Base-by-base conservation (phyloP, 2,113 vertebrate species). In the Nansenia antarctica region DNA sequence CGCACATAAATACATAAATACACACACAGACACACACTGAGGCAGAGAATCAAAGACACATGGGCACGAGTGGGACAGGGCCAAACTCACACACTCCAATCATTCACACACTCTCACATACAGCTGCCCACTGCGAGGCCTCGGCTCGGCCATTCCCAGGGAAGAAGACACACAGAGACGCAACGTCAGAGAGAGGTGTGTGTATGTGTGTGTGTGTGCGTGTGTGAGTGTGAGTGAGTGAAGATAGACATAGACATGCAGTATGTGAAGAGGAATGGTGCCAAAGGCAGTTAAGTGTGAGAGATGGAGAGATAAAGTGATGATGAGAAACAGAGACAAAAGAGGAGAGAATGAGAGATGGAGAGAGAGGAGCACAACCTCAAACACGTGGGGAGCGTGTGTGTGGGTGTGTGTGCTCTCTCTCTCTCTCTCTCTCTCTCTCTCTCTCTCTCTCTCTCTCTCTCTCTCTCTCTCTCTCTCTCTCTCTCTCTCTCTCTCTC, bases 31-130 rank as follows among this genome's bases (percentile, higher is more conserved):
- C 0, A 8, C 59, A 76, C 65, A 73, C 60, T 5, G 62, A 76
- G 52, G 20, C 27, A 35, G 6, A 52, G 52, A 84, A 82, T 85
- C 70, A 84, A 71, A 86, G 67, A 85, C 83, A 84, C 34, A 74
- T 81, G 79, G 52, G 15, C 30, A 3, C 47, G 15, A 8, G 29
- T 31, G 18, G 35, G 29, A 27, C 29, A 24, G 6, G 26, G 22
- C 1, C 61, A 59, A 49, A 24, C 67, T 34, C 39, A 60, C 73
- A 64, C 59, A 32, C 45, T 72, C 14, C 37, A 63, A 45, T 32
- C 63, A 26, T 9, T 34, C 30, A 49, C 37, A 77, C 66, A 45
- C 66, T 30, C 30, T 18, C 29, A 62, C 37, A 35, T 52, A 69
- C 31, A 37, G 22, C 60, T 65, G 61, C 61, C 66, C 30, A 32